phyloP scores from a whole-genome alignment of 92 coral and sea anemone species.

The Virgularia gustaviana region DNA sequence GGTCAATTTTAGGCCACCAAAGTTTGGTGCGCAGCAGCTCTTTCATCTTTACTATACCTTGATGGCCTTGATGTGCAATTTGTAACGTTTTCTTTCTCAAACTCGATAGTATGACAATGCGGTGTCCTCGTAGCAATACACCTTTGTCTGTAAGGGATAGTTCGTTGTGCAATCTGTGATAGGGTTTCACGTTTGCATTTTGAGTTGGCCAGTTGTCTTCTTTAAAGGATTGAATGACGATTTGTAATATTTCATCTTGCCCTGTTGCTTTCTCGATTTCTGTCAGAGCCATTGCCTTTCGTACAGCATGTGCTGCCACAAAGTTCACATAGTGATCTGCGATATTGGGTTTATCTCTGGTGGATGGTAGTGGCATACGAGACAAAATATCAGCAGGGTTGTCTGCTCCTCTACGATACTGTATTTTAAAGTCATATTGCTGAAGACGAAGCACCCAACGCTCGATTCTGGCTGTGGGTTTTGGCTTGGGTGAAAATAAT shows the following conservation, averaged over 20 bases:
- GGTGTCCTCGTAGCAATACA: too few relatives aligned
- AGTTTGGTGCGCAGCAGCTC: not conserved
- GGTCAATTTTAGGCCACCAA: slow-evolving; percentile 15
- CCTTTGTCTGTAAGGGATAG: too few relatives aligned
- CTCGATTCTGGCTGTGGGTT: slow-evolving; percentile 20
- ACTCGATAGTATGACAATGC: not conserved
- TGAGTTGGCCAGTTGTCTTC: too few relatives aligned
- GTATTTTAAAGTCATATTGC: not conserved
- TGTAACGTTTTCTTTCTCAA: not conserved
- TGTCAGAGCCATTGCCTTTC: slow-evolving; percentile 1
- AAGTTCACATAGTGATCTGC: slow-evolving; percentile 15
- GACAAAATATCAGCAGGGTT: slow-evolving; percentile 30
- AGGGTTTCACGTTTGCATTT: too few relatives aligned
- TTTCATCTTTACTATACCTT: slow-evolving; percentile 19
- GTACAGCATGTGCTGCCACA: not conserved
- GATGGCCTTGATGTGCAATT: slow-evolving; percentile 17
- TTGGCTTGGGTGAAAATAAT: not conserved
- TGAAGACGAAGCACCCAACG: slow-evolving; percentile 10
- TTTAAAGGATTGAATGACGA: too few relatives aligned
- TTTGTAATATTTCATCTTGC: too few relatives aligned
- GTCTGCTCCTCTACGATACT: not conserved
- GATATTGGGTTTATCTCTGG: not conserved
- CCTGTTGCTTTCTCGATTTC: not conserved
- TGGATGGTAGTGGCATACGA: not conserved
- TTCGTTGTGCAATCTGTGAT: not conserved